Evolutionary conservation across 2,113 vertebrate species (phyloP), one percentile per base, ranked within the genome.

Genomic region (Chrysochloris asiatica): DNA sequence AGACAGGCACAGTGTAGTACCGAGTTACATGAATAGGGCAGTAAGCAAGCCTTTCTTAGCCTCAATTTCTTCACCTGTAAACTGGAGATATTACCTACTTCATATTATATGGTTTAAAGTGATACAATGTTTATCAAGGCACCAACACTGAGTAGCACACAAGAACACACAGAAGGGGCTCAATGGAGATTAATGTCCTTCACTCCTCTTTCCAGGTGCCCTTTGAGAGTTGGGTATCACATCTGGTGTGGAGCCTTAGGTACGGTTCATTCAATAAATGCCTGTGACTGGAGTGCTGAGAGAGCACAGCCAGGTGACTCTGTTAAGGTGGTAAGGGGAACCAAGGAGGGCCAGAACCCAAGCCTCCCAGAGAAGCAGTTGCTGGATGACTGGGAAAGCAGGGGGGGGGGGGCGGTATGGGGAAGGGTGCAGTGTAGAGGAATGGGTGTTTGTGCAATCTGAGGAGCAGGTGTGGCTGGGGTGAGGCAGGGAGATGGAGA

Each of bases 51-150:
- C n/a, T 45, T 38, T 85, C 69, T 30, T 24, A 88, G 83, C 47
- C 80, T 86, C 82, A 72, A 45, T 61, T 93, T 91, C 52, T 59
- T 84, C 52, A 59, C 67, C 67, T 86, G 24, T 67, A 47, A n/a
- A 91, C 0, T 17, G 30, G 67, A 30, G 50, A 50, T 22, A 47
- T 33, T 2, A 41, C 28, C 28, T 36, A 41, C 28, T 85, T 89
- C 26, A 21, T 14, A 87, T 8, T 0, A 8, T 26, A 38, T 63
- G 47, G 28, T 81, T 71, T 78, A 59, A 83, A 56, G 41, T 28
- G 86, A 79, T 28, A 54, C 19, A 19, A 2, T 41, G 8, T 33
- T 33, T 63, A 47, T 76, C 59, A 86, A 91, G 65, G 48, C 22
- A 13, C 22, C 4, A 36, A 2, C 36, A n/a, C 78, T 28, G 45